These are phyloP conservation scores for Aptenodytes patagonicus DNA, from an alignment of 2,113 vertebrate species.

Conservation along the genomic window DNA sequence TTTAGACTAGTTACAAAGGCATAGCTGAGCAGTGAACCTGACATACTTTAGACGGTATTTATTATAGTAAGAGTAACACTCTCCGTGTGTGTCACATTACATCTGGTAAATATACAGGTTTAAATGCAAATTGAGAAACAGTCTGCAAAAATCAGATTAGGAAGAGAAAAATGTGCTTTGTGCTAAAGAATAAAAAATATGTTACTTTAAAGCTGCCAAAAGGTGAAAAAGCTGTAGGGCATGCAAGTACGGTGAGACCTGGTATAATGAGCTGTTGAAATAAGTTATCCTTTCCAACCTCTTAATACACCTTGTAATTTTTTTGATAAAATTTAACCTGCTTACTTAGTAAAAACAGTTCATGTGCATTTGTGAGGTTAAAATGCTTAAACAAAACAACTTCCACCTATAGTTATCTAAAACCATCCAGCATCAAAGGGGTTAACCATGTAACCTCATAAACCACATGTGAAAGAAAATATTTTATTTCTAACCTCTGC, in stretches of 20 bases:
- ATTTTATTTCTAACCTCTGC: slow-evolving; percentile 78
- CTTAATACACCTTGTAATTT: background rate
- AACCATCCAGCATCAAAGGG: background rate
- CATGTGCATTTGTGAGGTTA: background rate
- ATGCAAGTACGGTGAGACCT: background rate
- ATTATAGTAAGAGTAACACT: background rate
- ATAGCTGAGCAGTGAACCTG: background rate
- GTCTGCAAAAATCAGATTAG: background rate
- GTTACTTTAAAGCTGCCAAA: background rate
- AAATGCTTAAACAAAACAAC: background rate
- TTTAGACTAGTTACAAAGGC: background rate
- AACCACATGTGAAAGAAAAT: background rate
- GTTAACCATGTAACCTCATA: background rate
- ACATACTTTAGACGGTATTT: background rate
- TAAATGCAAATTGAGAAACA: background rate
- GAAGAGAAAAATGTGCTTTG: background rate
- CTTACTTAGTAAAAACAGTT: background rate
- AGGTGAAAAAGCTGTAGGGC: background rate
- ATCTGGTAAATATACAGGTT: background rate
- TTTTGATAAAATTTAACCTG: background rate
- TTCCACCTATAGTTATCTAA: background rate
- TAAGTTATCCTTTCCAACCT: background rate
- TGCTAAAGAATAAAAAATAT: background rate
- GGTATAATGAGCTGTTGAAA: background rate
- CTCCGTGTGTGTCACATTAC: background rate